phyloP scores from a whole-genome alignment of 1,140 invertebrate species.

The Apis cerana region DNA sequence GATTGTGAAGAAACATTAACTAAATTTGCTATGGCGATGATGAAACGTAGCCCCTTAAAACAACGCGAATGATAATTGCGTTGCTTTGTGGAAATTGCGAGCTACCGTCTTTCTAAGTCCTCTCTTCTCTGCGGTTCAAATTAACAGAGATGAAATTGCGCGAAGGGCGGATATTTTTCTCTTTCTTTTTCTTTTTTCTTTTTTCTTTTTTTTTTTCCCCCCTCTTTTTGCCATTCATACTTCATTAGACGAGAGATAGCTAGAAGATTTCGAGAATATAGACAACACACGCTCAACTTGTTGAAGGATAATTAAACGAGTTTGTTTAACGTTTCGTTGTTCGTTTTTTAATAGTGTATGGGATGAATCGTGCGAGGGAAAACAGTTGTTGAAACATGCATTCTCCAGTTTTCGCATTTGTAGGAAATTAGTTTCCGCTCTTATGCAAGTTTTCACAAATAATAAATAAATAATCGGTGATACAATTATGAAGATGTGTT shows the following conservation, averaged over 20 bases:
- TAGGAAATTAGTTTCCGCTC: too few relatives aligned
- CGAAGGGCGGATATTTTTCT: background rate
- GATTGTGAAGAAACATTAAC: background rate
- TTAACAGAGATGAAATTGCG: background rate
- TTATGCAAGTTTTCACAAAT: too few relatives aligned
- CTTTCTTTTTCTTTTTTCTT: too few relatives aligned
- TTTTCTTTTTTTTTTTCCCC: too few relatives aligned
- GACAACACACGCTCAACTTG: background rate
- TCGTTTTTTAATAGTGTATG: background rate
- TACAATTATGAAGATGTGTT: too few relatives aligned
- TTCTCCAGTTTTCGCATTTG: too few relatives aligned
- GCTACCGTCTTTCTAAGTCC: background rate
- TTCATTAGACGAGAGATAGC: background rate
- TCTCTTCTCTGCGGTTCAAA: background rate
- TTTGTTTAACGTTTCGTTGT: background rate
- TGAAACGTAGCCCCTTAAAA: background rate
- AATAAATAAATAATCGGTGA: too few relatives aligned
- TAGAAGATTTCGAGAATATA: background rate
- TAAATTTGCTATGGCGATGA: background rate
- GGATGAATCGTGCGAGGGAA: too few relatives aligned
- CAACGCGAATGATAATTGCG: background rate
- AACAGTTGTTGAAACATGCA: too few relatives aligned
- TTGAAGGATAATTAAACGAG: background rate
- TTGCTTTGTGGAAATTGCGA: conserved; percentile 18
- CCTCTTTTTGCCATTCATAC: background rate